A percentile compares a stretch with the other conserved stretches of the same genome.
Evolutionary conservation across 1,140 invertebrate species (phyloP).

Genomic region (Caenorhabditis latens): DNA sequence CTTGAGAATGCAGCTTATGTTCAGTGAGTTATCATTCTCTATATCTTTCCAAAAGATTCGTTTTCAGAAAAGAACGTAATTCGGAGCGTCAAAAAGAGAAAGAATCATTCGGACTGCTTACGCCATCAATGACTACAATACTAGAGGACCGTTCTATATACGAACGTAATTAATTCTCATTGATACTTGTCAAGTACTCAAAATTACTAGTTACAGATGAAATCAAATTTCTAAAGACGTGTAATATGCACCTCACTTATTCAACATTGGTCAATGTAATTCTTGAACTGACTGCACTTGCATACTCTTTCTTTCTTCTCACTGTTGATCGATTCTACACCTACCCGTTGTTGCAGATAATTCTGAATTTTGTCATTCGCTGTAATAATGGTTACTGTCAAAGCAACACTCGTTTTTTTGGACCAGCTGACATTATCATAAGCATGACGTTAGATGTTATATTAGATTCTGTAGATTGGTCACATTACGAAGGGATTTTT

Average conservation of each 20-base stretch:
- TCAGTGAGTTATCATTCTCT: not conserved
- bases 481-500: not conserved
- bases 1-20: not conserved
- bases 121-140: not conserved
- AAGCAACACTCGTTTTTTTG: not conserved
- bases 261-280: not conserved
- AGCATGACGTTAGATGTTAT: not conserved
- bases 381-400: not conserved
- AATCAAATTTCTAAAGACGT: not conserved
- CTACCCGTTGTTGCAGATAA: not conserved
- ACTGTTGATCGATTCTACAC: not conserved
- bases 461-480: not conserved
- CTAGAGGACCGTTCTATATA: not conserved
- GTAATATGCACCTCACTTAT: not conserved
- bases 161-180: not conserved
- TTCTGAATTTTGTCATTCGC: not conserved
- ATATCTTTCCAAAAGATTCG: not conserved
- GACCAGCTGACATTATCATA: not conserved
- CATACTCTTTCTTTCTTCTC: constrained; percentile 8
- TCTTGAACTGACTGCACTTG: not conserved
- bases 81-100: not conserved
- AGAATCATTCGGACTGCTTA: not conserved
- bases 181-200: not conserved
- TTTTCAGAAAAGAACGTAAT: not conserved
- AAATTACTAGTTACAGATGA: constrained; percentile 15